Evolutionary conservation across 1,140 invertebrate genomes (phyloP).

Genomic region (Anoplophora glabripennis): DNA sequence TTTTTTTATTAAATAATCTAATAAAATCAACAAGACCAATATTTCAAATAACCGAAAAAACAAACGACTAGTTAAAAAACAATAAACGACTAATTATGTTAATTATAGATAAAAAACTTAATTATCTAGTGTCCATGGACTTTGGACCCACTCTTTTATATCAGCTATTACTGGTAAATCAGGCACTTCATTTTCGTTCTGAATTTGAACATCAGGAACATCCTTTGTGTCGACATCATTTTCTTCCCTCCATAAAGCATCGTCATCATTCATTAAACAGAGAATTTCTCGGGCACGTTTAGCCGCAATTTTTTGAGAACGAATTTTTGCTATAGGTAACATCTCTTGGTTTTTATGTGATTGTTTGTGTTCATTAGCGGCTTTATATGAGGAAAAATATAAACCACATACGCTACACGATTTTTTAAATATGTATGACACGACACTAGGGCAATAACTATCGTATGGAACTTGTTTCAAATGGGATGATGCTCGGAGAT

Average conservation of each 20-base stretch:
- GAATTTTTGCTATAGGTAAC: conserved; percentile 1
- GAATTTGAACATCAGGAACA: conserved; percentile 16
- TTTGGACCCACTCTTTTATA: too few species aligned
- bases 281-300: not conserved
- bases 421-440: not conserved
- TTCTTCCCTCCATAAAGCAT: not conserved
- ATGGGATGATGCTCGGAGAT: conserved; percentile 15
- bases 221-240: not conserved
- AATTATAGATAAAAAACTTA: too few species aligned
- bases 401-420: conserved; percentile 2
- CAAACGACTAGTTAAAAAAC: too few species aligned
- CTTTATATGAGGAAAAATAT: not conserved
- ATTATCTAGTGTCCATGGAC: too few species aligned
- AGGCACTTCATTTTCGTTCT: conserved; percentile 7
- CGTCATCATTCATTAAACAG: not conserved
- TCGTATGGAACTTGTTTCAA: conserved; percentile 12
- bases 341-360: conserved; percentile 11
- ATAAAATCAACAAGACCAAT: too few species aligned
- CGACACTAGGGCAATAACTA: conserved; percentile 1
- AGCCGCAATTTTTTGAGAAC: too few species aligned
- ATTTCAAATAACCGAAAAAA: too few species aligned
- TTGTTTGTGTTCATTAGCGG: too few species aligned
- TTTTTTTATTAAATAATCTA: too few species aligned
- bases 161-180: too few species aligned
- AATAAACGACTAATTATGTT: too few species aligned